Evolutionary conservation across 2,113 vertebrate species (phyloP), one percentile per base, ranked within the genome.

Genomic region (Malaclemys terrapin): DNA sequence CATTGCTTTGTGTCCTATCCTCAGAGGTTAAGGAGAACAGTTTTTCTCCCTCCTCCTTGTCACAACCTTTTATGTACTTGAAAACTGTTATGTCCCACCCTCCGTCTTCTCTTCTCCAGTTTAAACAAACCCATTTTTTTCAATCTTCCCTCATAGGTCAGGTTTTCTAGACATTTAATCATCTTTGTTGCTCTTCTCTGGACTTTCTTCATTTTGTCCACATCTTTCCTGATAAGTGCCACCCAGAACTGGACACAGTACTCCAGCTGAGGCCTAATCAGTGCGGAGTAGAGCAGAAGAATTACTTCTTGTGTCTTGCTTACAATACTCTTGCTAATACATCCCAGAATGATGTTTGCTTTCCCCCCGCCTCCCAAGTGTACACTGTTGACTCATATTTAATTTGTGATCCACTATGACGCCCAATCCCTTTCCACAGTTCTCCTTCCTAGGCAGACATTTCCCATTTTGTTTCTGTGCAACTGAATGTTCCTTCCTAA

Each of bases 301-400:
- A 65, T n/a, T 35, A 17, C 62, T 65, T 65, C 31, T 65, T 2
- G 6, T n/a, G 62, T 65, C 31, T 35, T 65, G 6, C 31, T 65
- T 31, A 65, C 31, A 65, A 65, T 35, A 17, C 31, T 35, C 7
- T 7, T 65, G 31, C 16, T 65, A 65, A 65, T 65, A 65, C 31
- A 65, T 19, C 62, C 62, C 62, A 65, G 62, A 65, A 65, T 31
- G 29, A 31, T n/a, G 62, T 65, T n/a, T 19, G 62, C 57, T 59
- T 10, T 9, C 27, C 27, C 25, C 10, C 2, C 16, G 10, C 10
- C 2, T 1, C 22, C 2, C 10, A 25, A 29, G 27, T 17, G 16
- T 29, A 65, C 62, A 65, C 62, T n/a, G 62, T 65, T 65, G 62
- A 65, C 31, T 65, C 29, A 14, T 10, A 62, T 65, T 65, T 65